phyloP scores from a whole-genome alignment of 2,113 vertebrate genomes.

The human (Homo sapiens) region GRCh38 chr4:24455501-24456000 shows the following conservation, averaged over 20 bases:
- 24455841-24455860: not conserved
- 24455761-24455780: not conserved
- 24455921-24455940: not conserved
- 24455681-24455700: not conserved
- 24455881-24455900: not conserved
- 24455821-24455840: not conserved
- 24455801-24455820: not conserved
- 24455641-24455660: not conserved
- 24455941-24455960: not conserved
- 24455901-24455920: not conserved
- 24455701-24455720: not conserved
- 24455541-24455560: not conserved
- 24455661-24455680: not conserved
- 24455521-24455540: not conserved
- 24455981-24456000: slow-evolving; percentile 3
- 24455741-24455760: not conserved
- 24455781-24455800: not conserved
- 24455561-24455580: not conserved
- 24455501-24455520: not conserved
- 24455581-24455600: not conserved
- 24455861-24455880: not conserved
- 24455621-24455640: not conserved
- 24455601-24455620: not conserved
- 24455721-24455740: not conserved
- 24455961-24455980: not conserved